Conservation (phyloP, 2,113 vertebrate species). For the Dromaius novaehollandiae region DNA sequence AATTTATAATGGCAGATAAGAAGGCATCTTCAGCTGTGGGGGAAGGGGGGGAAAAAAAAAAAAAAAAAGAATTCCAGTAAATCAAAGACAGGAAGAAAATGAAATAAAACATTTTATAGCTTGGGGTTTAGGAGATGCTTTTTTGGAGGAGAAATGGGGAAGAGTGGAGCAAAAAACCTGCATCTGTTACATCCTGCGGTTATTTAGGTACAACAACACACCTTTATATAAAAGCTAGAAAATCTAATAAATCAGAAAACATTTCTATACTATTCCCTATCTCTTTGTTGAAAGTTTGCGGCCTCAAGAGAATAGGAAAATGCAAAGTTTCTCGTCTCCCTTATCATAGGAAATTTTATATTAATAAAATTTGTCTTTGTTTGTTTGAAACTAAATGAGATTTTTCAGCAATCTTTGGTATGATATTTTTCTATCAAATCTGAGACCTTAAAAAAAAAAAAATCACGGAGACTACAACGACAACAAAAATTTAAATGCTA, state of each 20-base stretch:
- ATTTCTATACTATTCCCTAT: background rate
- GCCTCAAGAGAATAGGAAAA: background rate
- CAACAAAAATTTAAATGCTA: background rate
- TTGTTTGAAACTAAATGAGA: background rate
- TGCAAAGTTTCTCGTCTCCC: background rate
- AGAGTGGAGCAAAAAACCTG: background rate
- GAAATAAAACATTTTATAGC: background rate
- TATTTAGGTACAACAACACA: background rate
- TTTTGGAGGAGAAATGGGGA: background rate
- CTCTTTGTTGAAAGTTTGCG: background rate
- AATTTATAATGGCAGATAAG: constrained; percentile 97
- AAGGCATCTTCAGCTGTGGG: constrained; percentile 94
- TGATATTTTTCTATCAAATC: background rate
- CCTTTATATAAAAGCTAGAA: background rate
- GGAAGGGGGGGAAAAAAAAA: background rate
- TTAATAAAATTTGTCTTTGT: background rate
- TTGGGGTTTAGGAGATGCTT: background rate
- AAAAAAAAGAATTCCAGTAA: background rate
- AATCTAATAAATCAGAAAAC: background rate
- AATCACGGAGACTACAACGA: background rate
- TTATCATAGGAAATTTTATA: background rate
- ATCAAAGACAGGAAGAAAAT: background rate
- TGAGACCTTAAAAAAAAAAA: background rate
- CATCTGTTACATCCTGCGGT: background rate
- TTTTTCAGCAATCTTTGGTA: background rate